These are phyloP conservation scores for Ectropis crepuscularia DNA, from an alignment of 2,888 invertebrate species.

Conservation along the genomic window DNA sequence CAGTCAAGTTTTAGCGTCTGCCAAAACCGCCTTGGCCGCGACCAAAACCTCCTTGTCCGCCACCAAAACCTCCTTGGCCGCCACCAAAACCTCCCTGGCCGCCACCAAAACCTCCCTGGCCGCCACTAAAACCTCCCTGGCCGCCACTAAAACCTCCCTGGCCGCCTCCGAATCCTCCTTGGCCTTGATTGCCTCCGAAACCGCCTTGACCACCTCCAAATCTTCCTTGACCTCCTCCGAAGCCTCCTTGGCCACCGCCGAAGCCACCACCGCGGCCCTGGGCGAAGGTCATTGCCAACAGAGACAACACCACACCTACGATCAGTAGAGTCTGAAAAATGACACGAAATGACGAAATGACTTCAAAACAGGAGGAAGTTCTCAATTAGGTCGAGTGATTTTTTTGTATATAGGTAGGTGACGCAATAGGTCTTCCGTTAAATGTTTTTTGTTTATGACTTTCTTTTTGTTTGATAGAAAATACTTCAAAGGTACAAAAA, in stretches of 20 bases:
- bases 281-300: constrained; percentile 45
- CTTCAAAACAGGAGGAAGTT: too few species aligned
- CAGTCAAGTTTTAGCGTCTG: not conserved
- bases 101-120: constrained; percentile 20
- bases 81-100: constrained; percentile 39
- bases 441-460: too few species aligned
- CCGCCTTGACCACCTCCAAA: constrained; percentile 30
- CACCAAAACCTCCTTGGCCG: constrained; percentile 10
- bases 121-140: constrained; percentile 41
- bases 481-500: too few species aligned
- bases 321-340: constrained; percentile 45
- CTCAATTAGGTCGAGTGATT: too few species aligned
- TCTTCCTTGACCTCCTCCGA: constrained; percentile 30
- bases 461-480: too few species aligned
- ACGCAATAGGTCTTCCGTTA: too few species aligned
- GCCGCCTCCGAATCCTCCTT: constrained; percentile 43
- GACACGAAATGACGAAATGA: too few species aligned
- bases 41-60: constrained; percentile 12
- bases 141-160: constrained; percentile 15
- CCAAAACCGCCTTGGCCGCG: constrained; percentile 4
- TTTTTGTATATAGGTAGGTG: too few species aligned
- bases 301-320: constrained; percentile 43
- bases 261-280: constrained; percentile 36
- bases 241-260: constrained; percentile 27
- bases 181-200: constrained; percentile 31